Conservation (phyloP, 2,888 invertebrate species). For the Diarsia brunnea region DNA sequence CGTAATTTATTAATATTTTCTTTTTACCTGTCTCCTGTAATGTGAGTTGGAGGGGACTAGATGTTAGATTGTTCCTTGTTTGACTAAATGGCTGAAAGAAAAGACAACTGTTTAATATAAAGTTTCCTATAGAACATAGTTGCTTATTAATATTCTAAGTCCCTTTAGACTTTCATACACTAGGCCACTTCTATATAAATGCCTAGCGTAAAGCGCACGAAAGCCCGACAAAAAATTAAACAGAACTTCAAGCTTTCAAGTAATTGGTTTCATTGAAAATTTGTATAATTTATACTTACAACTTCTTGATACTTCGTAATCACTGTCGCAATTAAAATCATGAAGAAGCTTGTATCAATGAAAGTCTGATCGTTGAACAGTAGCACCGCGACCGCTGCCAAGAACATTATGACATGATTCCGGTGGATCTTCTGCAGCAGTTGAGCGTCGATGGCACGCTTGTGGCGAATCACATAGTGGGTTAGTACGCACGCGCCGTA, state of each 20-base stretch:
- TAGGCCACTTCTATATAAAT: neutral
- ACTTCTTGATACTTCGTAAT: slow-evolving; percentile 74
- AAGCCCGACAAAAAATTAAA: neutral
- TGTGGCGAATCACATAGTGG: slow-evolving; percentile 53
- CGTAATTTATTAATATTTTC: slow-evolving; percentile 86
- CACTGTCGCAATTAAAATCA: slow-evolving; percentile 73
- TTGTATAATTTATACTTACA: slow-evolving; percentile 69
- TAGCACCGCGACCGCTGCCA: slow-evolving; percentile 57
- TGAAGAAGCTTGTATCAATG: slow-evolving; percentile 72
- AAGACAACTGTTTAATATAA: neutral
- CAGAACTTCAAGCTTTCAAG: neutral
- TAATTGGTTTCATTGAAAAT: neutral
- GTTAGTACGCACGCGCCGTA: slow-evolving; percentile 58
- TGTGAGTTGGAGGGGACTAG: neutral
- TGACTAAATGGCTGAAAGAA: neutral
- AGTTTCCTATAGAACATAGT: neutral
- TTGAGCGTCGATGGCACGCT: slow-evolving; percentile 36
- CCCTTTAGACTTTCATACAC: neutral
- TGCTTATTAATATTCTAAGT: neutral
- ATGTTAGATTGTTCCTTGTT: neutral
- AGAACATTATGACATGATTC: slow-evolving; percentile 62
- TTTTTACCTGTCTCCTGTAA: slow-evolving; percentile 64
- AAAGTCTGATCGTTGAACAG: slow-evolving; percentile 65
- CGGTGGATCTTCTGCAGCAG: slow-evolving; percentile 57
- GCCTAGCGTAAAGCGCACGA: neutral